Evolutionary conservation across 2,888 invertebrate genomes (phyloP), one percentile per base, ranked within the genome.

Genomic region (Ellobium chinense): DNA sequence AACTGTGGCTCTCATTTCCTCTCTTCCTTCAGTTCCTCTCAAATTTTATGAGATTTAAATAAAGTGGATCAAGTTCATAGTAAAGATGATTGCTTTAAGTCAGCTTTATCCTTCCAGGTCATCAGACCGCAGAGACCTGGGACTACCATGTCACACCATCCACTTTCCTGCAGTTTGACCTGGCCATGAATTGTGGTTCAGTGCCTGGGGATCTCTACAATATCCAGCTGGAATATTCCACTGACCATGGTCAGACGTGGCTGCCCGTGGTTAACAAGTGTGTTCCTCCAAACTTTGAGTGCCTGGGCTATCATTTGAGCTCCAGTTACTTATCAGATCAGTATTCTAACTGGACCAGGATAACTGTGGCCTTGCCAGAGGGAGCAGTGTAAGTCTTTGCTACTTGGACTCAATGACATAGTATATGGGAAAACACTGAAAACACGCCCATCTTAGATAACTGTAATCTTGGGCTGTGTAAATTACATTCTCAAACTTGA

Each of bases 161-260:
- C 2, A 92, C 92, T 0, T 93, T 93, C 84, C 88, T 93, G 0
- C 93, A 93, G 88, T 93, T 93, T 86, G 92, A 93, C 86, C 88
- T 93, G 29, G 91, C 91, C 39, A 91, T 93, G 90, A 92, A 90
- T 3, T 93, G 93, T 84, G 90, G 90, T 56, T 90, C 91, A 1
- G 85, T 90, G 21, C 90, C 89, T 72, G 85, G 88, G 46, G 87
- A 88, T 1, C 85, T 91, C 39, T 92, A 91, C 84, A 87, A 86
- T 60, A 90, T 93, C 21, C 88, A 86, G 80, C 86, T 93, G 63
- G 91, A 93, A 81, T 93, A 92, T 84, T 93, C 93, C 0, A 88
- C 89, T 0, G 92, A 93, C 85, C 90, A 90, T 86, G 93, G 93
- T 2, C 89, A 89, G 69, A 89, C 90, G 1, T 93, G 93, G 93